A percentile compares a stretch with the other conserved stretches of the same genome.
phyloP scores from a whole-genome alignment of 2,797 vertebrate species.

The Cuculus canorus region DNA sequence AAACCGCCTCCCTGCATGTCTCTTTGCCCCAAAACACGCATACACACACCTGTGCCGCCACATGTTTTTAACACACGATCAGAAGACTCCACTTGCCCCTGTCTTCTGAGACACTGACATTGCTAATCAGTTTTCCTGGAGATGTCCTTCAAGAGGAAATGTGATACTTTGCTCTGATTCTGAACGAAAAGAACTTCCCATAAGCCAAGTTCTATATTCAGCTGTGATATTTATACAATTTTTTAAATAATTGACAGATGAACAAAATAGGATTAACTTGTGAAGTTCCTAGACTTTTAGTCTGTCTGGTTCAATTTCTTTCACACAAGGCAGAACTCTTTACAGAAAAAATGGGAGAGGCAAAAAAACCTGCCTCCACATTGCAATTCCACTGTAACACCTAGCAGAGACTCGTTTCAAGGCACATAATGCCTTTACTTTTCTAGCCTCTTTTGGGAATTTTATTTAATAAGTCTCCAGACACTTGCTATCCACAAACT shows the following conservation, averaged over 20 bases:
- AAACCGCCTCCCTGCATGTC: neutral
- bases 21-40: accelerated
- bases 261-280: neutral
- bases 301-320: neutral
- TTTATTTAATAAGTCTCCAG: neutral
- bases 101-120: neutral
- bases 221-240: neutral
- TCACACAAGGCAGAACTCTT: neutral
- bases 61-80: accelerated
- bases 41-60: accelerated
- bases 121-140: neutral
- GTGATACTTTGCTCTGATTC: neutral
- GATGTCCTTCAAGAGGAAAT: neutral
- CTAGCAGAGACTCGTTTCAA: neutral
- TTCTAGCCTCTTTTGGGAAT: neutral
- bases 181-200: neutral
- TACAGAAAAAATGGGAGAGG: neutral
- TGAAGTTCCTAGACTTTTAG: neutral
- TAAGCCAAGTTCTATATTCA: neutral
- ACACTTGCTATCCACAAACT: neutral
- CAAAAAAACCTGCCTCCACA: neutral
- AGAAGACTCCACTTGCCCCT: neutral
- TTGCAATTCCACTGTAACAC: neutral
- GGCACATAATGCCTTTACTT: neutral
- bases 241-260: neutral